phyloP scores from a whole-genome alignment of 2,888 invertebrate species.

The Lamproptera curius region DNA sequence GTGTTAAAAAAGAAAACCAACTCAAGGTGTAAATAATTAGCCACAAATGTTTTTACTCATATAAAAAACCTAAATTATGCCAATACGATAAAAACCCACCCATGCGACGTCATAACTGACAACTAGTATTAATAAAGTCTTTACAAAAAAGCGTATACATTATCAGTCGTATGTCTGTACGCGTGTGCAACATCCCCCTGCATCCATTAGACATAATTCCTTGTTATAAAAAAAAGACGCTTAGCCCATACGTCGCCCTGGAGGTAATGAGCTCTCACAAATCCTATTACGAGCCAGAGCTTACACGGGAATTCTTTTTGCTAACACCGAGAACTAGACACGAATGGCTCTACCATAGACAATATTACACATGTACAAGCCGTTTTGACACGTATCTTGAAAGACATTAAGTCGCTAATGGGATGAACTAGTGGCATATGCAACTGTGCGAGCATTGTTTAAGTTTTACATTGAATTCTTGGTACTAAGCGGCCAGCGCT shows the following conservation, averaged over 20 bases:
- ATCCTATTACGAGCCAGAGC: slow-evolving; percentile 31
- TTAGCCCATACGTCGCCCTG: slow-evolving; percentile 12
- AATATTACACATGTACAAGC: slow-evolving; percentile 1
- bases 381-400: neutral
- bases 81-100: no score
- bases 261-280: slow-evolving; percentile 34
- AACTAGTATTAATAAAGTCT: no score
- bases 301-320: slow-evolving; percentile 25
- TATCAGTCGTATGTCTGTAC: no score
- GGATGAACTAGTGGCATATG: neutral
- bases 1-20: no score
- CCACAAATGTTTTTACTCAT: no score
- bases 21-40: no score
- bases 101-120: no score
- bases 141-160: no score
- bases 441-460: slow-evolving; percentile 1
- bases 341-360: slow-evolving; percentile 19
- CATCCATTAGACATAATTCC: neutral
- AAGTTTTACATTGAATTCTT: slow-evolving; percentile 1
- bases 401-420: neutral
- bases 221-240: slow-evolving; percentile 12
- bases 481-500: neutral
- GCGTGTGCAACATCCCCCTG: neutral
- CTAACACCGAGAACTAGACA: slow-evolving; percentile 12
- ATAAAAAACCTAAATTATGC: no score